Percentiles rank a stretch among this genome's conserved stretches.
Conservation (phyloP, 2,888 invertebrate genomes). For the Xestobium rufovillosum region DNA sequence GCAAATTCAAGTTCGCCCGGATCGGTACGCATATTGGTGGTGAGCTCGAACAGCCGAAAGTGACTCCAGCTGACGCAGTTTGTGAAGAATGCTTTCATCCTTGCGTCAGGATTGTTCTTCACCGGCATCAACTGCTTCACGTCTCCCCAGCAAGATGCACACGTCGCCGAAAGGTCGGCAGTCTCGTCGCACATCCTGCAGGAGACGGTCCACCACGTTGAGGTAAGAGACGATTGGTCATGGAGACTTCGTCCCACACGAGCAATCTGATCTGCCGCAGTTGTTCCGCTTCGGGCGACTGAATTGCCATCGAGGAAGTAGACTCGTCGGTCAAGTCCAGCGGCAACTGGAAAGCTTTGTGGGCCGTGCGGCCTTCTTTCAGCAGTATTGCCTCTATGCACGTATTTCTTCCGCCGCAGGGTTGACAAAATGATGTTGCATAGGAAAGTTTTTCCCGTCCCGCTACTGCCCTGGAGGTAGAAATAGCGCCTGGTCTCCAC, state of each 20-base stretch:
- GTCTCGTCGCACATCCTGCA: not conserved
- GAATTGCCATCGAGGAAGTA: not conserved
- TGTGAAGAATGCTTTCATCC: not conserved
- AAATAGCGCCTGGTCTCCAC: too few relatives aligned
- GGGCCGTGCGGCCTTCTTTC: too few relatives aligned
- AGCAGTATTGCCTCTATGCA: too few relatives aligned
- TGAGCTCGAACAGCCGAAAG: not conserved
- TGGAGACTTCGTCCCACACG: not conserved
- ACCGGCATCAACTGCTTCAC: not conserved
- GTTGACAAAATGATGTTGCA: too few relatives aligned
- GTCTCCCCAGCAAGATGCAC: not conserved
- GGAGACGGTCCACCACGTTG: not conserved
- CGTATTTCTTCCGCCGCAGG: too few relatives aligned
- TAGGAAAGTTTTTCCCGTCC: too few relatives aligned
- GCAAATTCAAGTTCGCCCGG: constrained; percentile 1
- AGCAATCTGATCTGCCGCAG: not conserved
- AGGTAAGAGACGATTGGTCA: not conserved
- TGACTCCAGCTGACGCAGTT: not conserved
- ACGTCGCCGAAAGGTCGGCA: constrained; percentile 1
- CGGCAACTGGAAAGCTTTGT: constrained; percentile 1
- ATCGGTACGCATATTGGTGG: not conserved
- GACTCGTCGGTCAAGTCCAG: not conserved
- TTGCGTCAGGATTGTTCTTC: not conserved
- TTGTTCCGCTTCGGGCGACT: not conserved
- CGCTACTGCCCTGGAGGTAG: too few relatives aligned